phyloP scores from a whole-genome alignment of 2,113 vertebrate genomes.

The Apeltes quadracus region DNA sequence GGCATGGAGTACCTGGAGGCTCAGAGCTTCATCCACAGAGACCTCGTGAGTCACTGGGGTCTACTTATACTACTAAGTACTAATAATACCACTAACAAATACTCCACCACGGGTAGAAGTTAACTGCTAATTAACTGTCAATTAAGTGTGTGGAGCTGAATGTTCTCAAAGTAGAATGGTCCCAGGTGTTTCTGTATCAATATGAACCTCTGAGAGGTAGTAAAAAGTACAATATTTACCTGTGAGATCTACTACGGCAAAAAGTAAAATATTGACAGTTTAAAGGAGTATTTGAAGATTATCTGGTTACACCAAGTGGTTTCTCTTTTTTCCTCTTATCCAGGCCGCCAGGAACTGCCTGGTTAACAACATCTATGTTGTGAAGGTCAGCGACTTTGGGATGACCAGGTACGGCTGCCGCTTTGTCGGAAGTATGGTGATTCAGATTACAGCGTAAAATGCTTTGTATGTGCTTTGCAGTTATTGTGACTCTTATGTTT shows the following conservation, averaged over 20 bases:
- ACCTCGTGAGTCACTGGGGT: slow-evolving; percentile 79
- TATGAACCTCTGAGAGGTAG: no score
- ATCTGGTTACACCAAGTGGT: not conserved
- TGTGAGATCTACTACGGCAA: no score
- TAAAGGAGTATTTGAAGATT: not conserved
- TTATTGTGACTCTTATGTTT: not conserved
- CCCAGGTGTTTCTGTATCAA: no score
- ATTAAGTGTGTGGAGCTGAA: no score
- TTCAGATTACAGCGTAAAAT: no score
- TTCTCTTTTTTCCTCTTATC: slow-evolving; percentile 17
- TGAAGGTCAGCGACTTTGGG: slow-evolving; percentile 91
- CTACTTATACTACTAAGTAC: not conserved
- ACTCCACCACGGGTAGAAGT: no score
- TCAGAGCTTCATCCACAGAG: slow-evolving; percentile 85
- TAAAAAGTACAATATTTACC: no score
- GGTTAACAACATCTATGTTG: slow-evolving; percentile 78
- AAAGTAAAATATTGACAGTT: not conserved
- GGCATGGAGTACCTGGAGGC: slow-evolving; percentile 89
- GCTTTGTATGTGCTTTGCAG: no score
- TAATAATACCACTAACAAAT: no score
- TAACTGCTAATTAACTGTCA: no score
- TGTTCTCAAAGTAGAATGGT: no score
- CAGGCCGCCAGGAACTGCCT: slow-evolving; percentile 92
- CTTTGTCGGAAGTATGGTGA: not conserved
- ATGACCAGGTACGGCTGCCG: slow-evolving; percentile 82